Conservation (phyloP, 2,113 vertebrate genomes). For the Aphyosemion australe region DNA sequence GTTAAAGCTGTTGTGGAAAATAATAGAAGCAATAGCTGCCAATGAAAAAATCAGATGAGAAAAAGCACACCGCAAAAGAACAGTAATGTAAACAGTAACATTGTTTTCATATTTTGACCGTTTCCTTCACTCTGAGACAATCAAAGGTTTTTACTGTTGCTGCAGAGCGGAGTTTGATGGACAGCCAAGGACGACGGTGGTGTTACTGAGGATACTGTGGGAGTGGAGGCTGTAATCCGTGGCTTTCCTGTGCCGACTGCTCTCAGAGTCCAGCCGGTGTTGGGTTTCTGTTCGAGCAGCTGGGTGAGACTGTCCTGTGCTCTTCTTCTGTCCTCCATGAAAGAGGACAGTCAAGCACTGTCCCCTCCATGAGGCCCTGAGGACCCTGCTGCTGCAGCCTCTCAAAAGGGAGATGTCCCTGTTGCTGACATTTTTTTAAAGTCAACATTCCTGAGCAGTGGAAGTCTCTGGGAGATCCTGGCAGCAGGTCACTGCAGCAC, state of each 20-base stretch:
- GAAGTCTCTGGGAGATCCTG: conserved; percentile 27
- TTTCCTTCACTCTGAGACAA: not conserved
- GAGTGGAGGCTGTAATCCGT: conserved; percentile 62
- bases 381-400: conserved; percentile 44
- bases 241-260: conserved; percentile 70
- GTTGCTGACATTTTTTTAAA: conserved; percentile 10
- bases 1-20: conserved; percentile 24
- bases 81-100: not conserved
- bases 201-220: conserved; percentile 51
- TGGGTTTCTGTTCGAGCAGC: conserved; percentile 68
- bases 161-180: conserved; percentile 17
- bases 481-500: conserved; percentile 49
- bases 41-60: conserved; percentile 21
- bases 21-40: conserved; percentile 9
- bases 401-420: conserved; percentile 22
- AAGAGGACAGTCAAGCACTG: conserved; percentile 58
- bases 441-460: conserved; percentile 46
- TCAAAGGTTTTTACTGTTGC: conserved; percentile 36
- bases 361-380: conserved; percentile 57
- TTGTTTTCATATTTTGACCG: conserved; percentile 10
- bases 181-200: conserved; percentile 42
- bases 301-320: conserved; percentile 48
- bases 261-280: conserved; percentile 59
- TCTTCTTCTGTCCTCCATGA: conserved; percentile 62
- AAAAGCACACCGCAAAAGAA: conserved; percentile 3